Evolutionary conservation across 2,888 invertebrate species (phyloP), one percentile per base, ranked within the genome.

Genomic region (Conops quadrifasciatus): DNA sequence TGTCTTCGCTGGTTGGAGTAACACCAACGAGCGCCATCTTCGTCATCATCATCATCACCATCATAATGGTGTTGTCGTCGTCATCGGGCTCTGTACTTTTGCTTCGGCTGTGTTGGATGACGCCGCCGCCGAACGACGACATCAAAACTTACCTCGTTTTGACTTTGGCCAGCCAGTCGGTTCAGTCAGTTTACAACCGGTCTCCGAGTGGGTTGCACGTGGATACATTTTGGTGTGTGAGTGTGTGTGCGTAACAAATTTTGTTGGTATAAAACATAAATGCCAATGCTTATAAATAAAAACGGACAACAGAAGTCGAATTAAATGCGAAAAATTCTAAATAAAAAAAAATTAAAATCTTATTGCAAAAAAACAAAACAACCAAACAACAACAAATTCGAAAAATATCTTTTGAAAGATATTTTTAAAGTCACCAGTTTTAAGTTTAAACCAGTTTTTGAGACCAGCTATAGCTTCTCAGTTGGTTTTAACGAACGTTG

Each of bases 171-270:
- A 53, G 53, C 1, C 21, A 49, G n/a, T n/a, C 53, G 2, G n/a
- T 9, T 58, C 58, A 62, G 68, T 68, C 58, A 62, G 68, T 68
- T 68, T 36, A 62, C 26, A 68, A 62, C 68, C 60, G 62, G 60
- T 68, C 68, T 60, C 43, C 51, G 68, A 60, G 60, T 68, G 68
- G 62, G 60, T 53, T 36, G 36, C 15, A 60, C 49, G 36, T 24
- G 45, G 51, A 21, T 62, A 36, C 28, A 28, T 7, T 19, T 36
- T n/a, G 53, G 4, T 53, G 21, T 21, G 53, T 53, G 19, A 21
- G 21, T 21, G 21, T 53, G 21, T n/a, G 15, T 16, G 49, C n/a
- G 13, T n/a, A n/a, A 21, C 13, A 21, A 21, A 3, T 4, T 53
- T 53, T 53, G 4, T 36, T 36, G 36, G 36, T 36, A 36, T 4